Base-by-base conservation (phyloP, 2,113 vertebrate species). In the Pyxicephalus adspersus region DNA sequence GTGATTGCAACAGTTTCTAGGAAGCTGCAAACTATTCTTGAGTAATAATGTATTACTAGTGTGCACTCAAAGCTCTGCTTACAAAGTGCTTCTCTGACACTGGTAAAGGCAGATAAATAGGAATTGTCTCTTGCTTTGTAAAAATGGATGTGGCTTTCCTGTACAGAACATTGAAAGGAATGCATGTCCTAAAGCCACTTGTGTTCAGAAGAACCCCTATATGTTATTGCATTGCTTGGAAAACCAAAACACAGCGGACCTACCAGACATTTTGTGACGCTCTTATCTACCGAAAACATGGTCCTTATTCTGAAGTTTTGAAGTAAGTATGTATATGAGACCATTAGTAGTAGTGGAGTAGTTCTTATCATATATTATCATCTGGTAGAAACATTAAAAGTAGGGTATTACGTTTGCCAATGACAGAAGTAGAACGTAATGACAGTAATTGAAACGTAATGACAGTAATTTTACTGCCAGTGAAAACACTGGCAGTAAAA, bases 241-340 rank as follows among this genome's bases (percentile, higher is more conserved):
- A 29, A 57, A 28, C 20, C 17, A 54, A 18, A 19, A 0, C 23
- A 70, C 7, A 18, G 50, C 5, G 23, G 6, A 19, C 25, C 25
- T 54, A 71, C 50, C 67, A 54, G 50, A 54, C 83, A 71, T 63
- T 67, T 67, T 86, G 87, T 71, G 81, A 80, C 5, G 85, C 86
- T 34, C 83, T 88, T 55, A 83, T 87, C 25, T 88, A 87, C 84
- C 76, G 84, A 58, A 77, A 63, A 55, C 84, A 87, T 20, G 81
- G 85, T 8, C 20, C 29, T n/a, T 72, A 79, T 34, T 7, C 34
- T 3, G 64, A 84, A 2, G 78, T 80, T 16, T 51, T 88, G 11
- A 81, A 83, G 86, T 87, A 77, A 80, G 79, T 54, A 28, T 1
- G 38, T 38, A 45, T 45, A 45, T 45, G 38, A 45, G 38, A 15